Conservation (phyloP, 2,797 vertebrate species). For the Somateria mollissima region DNA sequence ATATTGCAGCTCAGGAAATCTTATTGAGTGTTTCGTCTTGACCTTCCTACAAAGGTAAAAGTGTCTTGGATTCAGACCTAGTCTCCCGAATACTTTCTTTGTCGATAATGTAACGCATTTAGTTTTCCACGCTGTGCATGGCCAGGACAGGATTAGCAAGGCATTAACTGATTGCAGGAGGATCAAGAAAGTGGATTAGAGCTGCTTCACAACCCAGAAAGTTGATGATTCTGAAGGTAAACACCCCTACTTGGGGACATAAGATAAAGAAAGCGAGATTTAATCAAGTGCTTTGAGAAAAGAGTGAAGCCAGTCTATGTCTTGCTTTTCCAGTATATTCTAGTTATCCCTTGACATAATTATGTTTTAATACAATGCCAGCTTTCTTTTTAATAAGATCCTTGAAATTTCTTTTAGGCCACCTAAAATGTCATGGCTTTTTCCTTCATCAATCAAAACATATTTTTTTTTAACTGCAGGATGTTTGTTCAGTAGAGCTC, state of each 20-base stretch:
- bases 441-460: constrained; percentile 65
- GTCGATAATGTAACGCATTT: background rate
- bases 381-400: constrained; percentile 49
- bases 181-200: constrained; percentile 28
- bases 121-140: background rate
- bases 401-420: constrained; percentile 54
- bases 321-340: background rate
- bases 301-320: background rate
- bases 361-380: constrained; percentile 50
- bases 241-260: background rate
- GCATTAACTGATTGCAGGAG: background rate
- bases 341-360: constrained; percentile 14
- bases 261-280: constrained; percentile 23
- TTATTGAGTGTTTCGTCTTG: background rate
- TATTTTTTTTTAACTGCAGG: constrained; percentile 61
- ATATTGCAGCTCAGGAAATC: background rate
- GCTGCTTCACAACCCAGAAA: background rate
- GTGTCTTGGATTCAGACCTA: constrained; percentile 23
- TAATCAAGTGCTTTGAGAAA: constrained; percentile 19
- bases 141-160: constrained; percentile 1
- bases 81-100: constrained; percentile 6
- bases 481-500: constrained; percentile 60
- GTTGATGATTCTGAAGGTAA: constrained; percentile 17
- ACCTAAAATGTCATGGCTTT: constrained; percentile 58
- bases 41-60: constrained; percentile 13